Evolutionary conservation across 2,113 vertebrate genomes (phyloP), one percentile per base, ranked within the genome.

Genomic region (Takifugu bimaculatus): DNA sequence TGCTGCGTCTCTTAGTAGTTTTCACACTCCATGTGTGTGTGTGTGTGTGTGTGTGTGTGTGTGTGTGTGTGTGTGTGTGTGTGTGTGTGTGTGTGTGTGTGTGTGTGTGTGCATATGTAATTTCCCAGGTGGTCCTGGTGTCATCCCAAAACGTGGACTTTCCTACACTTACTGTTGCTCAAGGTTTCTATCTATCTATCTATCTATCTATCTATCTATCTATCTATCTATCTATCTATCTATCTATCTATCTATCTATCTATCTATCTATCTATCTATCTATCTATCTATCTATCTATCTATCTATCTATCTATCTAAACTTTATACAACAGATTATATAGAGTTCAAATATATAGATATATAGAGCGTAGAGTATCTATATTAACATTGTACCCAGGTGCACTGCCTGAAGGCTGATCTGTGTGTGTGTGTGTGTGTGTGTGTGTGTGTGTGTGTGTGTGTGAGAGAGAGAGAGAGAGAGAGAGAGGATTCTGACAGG

Each of bases 331-430:
- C 20, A 20, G 20, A 20, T 20, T 20, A 20, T 20, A 20, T 20
- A 20, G 20, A 20, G 20, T 20, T 20, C 20, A 20, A 20, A 43
- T 6, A 43, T 6, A 43, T 6, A 43, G 42, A 43, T 1, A 43
- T 6, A 43, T 6, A 43, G 42, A 2, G 2, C 4, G 14, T 4
- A 13, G 45, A 47, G 45, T 35, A 47, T n/a, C 13, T 47, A n/a
- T n/a, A 11, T 14, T 13, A n/a, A 50, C 20, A 56, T 14, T 77
- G 85, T 77, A 80, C 85, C 76, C 85, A 88, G 87, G 85, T 88
- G 85, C 81, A 87, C 57, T 47, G 87, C 87, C 87, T 81, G 77
- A 72, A 84, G 87, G 80, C 72, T 65, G 52, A 60, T 54, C 54
- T 29, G 58, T 11, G 14, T 43, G 50, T 50, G 45, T 42, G 53